Evolutionary conservation across 2,888 invertebrate genomes (phyloP).

Genomic region (Macroteleia sp.): DNA sequence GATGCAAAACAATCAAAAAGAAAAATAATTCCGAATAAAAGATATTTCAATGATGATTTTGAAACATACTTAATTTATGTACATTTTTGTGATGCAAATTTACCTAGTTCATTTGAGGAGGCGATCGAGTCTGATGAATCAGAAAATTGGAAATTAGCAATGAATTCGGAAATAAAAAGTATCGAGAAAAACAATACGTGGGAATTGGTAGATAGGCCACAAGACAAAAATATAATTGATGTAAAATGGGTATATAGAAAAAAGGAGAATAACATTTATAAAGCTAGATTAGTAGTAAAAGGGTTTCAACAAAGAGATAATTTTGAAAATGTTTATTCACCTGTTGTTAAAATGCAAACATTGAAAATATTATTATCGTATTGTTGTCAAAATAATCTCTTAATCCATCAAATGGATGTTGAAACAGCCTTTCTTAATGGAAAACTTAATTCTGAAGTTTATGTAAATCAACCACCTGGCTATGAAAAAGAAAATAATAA

Average conservation of each 20-base stretch:
- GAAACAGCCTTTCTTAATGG: not conserved
- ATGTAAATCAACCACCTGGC: not conserved
- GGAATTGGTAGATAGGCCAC: constrained; percentile 40
- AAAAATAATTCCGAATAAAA: not conserved
- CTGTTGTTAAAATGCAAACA: constrained; percentile 56
- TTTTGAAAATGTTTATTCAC: constrained; percentile 54
- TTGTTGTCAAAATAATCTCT: constrained; percentile 1
- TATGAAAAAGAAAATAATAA: not conserved
- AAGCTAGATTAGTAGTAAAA: constrained; percentile 60
- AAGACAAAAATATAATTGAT: constrained; percentile 49
- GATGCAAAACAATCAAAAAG: not conserved
- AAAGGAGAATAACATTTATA: constrained; percentile 47
- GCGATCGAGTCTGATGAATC: constrained; percentile 40
- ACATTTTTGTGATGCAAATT: constrained; percentile 21
- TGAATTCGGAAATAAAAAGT: constrained; percentile 54
- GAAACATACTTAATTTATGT: not conserved
- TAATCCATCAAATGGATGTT: not conserved
- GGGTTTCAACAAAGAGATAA: constrained; percentile 58
- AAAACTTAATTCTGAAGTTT: too few relatives aligned
- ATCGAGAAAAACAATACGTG: constrained; percentile 60
- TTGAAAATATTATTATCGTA: constrained; percentile 40
- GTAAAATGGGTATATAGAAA: constrained; percentile 60
- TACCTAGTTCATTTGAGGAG: constrained; percentile 37
- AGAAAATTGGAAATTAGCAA: constrained; percentile 58
- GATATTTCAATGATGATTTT: not conserved